These are phyloP conservation scores for Rhodophaea formosa DNA, from an alignment of 2,888 invertebrate genomes.

Conservation along the genomic window DNA sequence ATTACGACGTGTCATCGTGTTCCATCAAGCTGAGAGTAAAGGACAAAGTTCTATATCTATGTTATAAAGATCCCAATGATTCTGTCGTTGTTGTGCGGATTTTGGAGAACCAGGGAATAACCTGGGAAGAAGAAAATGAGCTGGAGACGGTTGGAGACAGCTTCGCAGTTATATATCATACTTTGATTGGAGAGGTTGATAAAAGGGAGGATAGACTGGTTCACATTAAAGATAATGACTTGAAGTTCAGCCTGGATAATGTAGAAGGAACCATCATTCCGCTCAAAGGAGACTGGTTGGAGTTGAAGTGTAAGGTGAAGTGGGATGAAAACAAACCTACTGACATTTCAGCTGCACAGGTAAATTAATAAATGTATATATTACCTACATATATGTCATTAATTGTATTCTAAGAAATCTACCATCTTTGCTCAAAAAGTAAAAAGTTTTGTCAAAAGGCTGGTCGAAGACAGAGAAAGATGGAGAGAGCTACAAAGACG, in stretches of 20 bases:
- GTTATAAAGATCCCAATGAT: slow-evolving; percentile 69
- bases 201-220: slow-evolving; percentile 56
- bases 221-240: slow-evolving; percentile 75
- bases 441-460: no score
- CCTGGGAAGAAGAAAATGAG: slow-evolving; percentile 71
- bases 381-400: no score
- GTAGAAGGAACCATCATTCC: slow-evolving; percentile 84
- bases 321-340: slow-evolving; percentile 78
- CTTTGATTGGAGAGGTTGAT: slow-evolving; percentile 59
- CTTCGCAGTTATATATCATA: slow-evolving; percentile 58
- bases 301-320: slow-evolving; percentile 83
- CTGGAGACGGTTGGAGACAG: slow-evolving; percentile 44
- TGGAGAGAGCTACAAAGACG: no score
- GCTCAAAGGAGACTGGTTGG: slow-evolving; percentile 85
- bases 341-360: slow-evolving; percentile 68
- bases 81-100: slow-evolving; percentile 80
- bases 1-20: slow-evolving; percentile 70
- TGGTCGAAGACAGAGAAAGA: no score
- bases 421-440: no score
- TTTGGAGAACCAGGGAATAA: slow-evolving; percentile 73
- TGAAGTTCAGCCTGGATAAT: slow-evolving; percentile 83
- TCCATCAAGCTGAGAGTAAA: slow-evolving; percentile 66
- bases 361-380: slow-evolving; percentile 21
- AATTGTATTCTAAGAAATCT: no score
- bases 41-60: slow-evolving; percentile 80